Evolutionary conservation across 2,113 vertebrate genomes (phyloP).

Genomic region (Budorcas taxicolor): DNA sequence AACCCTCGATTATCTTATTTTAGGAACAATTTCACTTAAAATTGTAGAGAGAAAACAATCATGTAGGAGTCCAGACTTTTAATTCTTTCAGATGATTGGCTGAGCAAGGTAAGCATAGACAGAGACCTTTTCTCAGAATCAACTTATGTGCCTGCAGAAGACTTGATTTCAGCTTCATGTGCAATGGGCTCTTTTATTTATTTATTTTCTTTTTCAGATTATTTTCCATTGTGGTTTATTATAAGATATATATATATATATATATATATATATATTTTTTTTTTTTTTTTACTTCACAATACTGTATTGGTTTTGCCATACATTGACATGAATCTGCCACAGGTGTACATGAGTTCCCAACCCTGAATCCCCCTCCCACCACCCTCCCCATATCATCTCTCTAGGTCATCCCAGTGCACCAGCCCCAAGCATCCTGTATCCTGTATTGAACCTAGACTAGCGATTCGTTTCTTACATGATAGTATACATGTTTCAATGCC

Average conservation of each 20-base stretch:
- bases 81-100: neutral
- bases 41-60: neutral
- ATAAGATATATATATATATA: neutral
- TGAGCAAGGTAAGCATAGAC: neutral
- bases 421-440: too few species aligned
- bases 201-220: neutral
- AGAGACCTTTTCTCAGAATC: neutral
- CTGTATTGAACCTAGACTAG: too few species aligned
- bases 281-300: too few species aligned
- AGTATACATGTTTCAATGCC: too few species aligned
- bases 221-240: neutral
- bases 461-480: too few species aligned
- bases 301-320: too few species aligned
- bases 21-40: neutral
- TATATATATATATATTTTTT: too few species aligned
- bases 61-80: neutral
- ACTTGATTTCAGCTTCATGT: neutral
- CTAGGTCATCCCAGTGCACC: too few species aligned
- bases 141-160: neutral
- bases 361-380: too few species aligned
- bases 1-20: neutral
- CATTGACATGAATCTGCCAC: too few species aligned
- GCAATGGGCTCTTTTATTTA: neutral
- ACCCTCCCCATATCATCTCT: too few species aligned
- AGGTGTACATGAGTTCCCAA: too few species aligned